These are phyloP conservation scores for Antennarius maculatus DNA, from an alignment of 2,797 vertebrate species.

Conservation along the genomic window DNA sequence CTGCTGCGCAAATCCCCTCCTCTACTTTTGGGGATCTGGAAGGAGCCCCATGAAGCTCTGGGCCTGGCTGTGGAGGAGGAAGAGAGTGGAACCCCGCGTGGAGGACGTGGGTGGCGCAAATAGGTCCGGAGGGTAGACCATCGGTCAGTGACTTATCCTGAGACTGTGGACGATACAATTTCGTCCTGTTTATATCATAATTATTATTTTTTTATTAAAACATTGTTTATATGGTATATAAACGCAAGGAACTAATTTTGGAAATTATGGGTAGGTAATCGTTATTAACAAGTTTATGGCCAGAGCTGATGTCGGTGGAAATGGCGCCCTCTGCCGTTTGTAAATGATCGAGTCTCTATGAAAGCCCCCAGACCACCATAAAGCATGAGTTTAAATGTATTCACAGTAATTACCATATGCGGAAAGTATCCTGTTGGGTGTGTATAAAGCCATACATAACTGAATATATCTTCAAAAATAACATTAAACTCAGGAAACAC, in stretches of 20 bases:
- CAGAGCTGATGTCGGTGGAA: constrained; percentile 27
- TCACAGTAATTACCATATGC: not conserved
- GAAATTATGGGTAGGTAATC: not conserved
- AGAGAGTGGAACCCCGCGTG: constrained; percentile 35
- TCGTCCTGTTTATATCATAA: too few species aligned
- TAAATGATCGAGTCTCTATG: constrained; percentile 3
- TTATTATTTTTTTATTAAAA: not conserved
- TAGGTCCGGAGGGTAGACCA: constrained; percentile 4
- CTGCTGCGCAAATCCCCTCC: constrained; percentile 70
- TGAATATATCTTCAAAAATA: not conserved
- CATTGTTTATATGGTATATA: not conserved
- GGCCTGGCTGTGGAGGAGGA: constrained; percentile 37
- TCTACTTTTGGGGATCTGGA: constrained; percentile 62
- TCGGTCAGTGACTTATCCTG: not conserved
- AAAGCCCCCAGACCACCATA: not conserved
- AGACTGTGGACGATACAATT: not conserved
- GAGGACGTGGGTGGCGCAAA: not conserved
- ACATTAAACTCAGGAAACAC: not conserved
- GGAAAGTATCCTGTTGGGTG: not conserved
- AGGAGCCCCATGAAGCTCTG: constrained; percentile 36
- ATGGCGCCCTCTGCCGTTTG: constrained; percentile 58
- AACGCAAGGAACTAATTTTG: not conserved
- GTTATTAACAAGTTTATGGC: not conserved
- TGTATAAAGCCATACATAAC: constrained; percentile 3
- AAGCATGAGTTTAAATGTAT: not conserved